Evolutionary conservation across 2,113 vertebrate genomes (phyloP).

Genomic region (Lutjanus erythropterus): DNA sequence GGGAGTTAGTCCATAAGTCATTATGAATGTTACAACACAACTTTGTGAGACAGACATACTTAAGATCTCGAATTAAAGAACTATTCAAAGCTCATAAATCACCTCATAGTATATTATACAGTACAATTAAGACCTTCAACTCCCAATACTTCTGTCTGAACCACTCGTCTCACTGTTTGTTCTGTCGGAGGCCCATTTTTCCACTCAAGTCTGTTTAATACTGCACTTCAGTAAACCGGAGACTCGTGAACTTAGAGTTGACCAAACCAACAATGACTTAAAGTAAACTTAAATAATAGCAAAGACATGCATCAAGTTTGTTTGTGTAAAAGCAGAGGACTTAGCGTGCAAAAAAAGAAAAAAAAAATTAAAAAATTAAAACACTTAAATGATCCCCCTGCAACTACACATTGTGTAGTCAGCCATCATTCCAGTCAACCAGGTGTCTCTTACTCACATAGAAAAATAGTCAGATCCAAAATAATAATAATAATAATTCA

Average conservation of each 20-base stretch:
- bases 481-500: slow-evolving; percentile 74
- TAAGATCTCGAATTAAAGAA: slow-evolving; percentile 51
- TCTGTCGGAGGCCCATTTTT: slow-evolving; percentile 11
- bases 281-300: slow-evolving; percentile 54
- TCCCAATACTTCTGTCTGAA: slow-evolving; percentile 46
- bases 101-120: slow-evolving; percentile 51
- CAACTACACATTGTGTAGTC: slow-evolving; percentile 33
- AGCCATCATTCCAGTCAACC: slow-evolving; percentile 81
- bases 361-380: slow-evolving; percentile 14
- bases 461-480: slow-evolving; percentile 83
- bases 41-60: slow-evolving; percentile 50
- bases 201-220: slow-evolving; percentile 50
- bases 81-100: slow-evolving; percentile 42
- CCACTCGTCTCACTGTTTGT: slow-evolving; percentile 32
- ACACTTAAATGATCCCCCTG: slow-evolving; percentile 50
- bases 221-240: slow-evolving; percentile 63
- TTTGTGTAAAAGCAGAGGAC: slow-evolving; percentile 56
- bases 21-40: slow-evolving; percentile 66
- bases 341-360: slow-evolving; percentile 52
- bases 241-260: slow-evolving; percentile 41
- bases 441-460: slow-evolving; percentile 78
- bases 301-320: slow-evolving; percentile 49
- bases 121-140: slow-evolving; percentile 62
- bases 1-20: slow-evolving; percentile 64
- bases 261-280: slow-evolving; percentile 47